phyloP scores from a whole-genome alignment of 2,888 invertebrate species.

The Palloptera scutellata region DNA sequence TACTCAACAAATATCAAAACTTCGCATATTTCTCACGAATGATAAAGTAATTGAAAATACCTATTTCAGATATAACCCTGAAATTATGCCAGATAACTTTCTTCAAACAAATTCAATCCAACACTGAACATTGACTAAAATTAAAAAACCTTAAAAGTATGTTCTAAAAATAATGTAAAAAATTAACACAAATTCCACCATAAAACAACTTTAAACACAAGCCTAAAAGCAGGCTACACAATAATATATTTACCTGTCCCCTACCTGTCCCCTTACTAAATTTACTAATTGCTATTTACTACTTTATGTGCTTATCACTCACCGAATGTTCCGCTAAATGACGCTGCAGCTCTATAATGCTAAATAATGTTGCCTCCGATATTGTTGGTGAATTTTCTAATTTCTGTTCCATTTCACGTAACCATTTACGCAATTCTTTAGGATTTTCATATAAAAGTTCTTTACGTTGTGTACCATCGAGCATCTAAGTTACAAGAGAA shows the following conservation, averaged over 20 bases:
- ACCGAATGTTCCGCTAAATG: constrained; percentile 87
- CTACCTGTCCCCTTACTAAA: too few relatives aligned
- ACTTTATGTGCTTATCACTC: constrained; percentile 58
- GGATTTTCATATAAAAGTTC: constrained; percentile 61
- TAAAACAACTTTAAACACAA: not conserved
- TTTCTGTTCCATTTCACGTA: constrained; percentile 84
- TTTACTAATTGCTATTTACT: not conserved
- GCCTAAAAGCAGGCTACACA: not conserved
- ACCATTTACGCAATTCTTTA: constrained; percentile 79
- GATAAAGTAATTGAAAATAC: too few relatives aligned
- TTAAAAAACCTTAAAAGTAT: not conserved
- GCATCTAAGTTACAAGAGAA: constrained; percentile 48
- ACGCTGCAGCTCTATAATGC: constrained; percentile 77
- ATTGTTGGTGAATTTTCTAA: constrained; percentile 76
- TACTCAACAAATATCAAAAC: too few relatives aligned
- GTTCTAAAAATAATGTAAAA: not conserved
- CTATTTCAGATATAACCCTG: too few relatives aligned
- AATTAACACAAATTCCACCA: not conserved
- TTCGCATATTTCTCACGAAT: too few relatives aligned
- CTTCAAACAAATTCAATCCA: too few relatives aligned
- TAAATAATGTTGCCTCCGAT: constrained; percentile 75
- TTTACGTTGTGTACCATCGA: constrained; percentile 54
- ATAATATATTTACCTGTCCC: too few relatives aligned
- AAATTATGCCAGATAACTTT: too few relatives aligned
- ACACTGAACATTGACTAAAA: not conserved